Base-by-base conservation (phyloP, 2,888 invertebrate species). In the Aspidapion aeneum region DNA sequence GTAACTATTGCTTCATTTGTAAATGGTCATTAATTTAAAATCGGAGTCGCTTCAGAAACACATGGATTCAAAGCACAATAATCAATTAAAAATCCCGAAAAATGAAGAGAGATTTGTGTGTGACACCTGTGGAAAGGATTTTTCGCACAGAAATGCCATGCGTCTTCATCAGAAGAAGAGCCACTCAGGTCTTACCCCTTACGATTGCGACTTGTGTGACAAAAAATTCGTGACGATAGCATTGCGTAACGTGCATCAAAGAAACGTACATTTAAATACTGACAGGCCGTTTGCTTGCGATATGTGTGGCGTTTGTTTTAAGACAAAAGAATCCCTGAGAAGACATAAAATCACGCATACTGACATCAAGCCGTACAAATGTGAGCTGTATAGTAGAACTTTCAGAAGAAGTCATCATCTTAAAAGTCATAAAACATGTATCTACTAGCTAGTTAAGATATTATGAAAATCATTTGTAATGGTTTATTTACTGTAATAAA, bases 281-380 rank as follows among this genome's bases (percentile, higher is more conserved):
- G n/a, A n/a, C n/a, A 75, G 74, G 61, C 76, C 75, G 1, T 75
- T 75, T 62, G 65, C 70, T 1, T 79, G 79, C 65, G 68, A 73
- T 22, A 67, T 72, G 18, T 79, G 78, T 61, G 74, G 74, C 2
- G 66, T 55, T 12, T 63, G 65, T 7, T 71, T 71, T 58, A 65
- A 69, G 49, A 62, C 68, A n/a, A 70, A 68, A 54, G 66, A 68
- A 51, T 60, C 64, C 17, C 56, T 70, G 18, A 73, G 74, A 52
- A 74, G 75, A 16, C 77, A 77, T 57, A 64, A 72, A 21, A 57
- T 73, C 5, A 73, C 71, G 17, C 77, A 77, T 58, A 83, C 66
- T 7, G 68, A 71, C 20, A 62, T 68, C n/a, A 72, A 71, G 55
- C 70, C 68, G 2, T 67, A 68, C 62, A 59, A 72, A 54, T 76